phyloP scores from a whole-genome alignment of 2,888 invertebrate species.

The Monochamus alternatus region DNA sequence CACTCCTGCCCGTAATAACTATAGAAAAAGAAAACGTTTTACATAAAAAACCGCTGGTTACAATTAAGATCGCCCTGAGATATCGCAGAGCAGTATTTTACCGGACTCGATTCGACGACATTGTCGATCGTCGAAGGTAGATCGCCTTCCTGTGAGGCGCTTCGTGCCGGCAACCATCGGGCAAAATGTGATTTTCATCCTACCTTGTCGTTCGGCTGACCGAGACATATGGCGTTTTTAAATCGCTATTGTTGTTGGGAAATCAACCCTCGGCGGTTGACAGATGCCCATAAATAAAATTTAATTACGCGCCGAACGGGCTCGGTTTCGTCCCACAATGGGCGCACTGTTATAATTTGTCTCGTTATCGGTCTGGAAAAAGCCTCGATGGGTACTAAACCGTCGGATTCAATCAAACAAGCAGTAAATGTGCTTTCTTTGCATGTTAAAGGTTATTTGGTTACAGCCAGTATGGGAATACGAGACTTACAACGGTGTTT shows the following conservation, averaged over 20 bases:
- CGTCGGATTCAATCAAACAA: too few species aligned
- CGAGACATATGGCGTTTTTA: conserved; percentile 62
- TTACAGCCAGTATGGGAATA: too few species aligned
- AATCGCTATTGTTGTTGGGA: conserved; percentile 64
- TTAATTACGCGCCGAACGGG: conserved; percentile 50
- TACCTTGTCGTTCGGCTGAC: conserved; percentile 57
- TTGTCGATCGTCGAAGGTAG: conserved; percentile 1
- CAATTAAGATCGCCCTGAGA: conserved; percentile 18
- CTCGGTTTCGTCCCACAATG: conserved; percentile 14
- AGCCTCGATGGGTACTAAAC: too few species aligned
- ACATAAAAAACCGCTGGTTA: not conserved
- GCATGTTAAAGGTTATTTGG: too few species aligned
- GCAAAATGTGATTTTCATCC: conserved; percentile 63
- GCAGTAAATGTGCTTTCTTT: too few species aligned
- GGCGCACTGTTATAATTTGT: not conserved
- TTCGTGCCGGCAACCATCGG: conserved; percentile 59
- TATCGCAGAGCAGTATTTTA: conserved; percentile 12
- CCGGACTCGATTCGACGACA: not conserved
- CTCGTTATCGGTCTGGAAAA: not conserved
- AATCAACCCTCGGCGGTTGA: conserved; percentile 61
- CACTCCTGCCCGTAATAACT: not conserved
- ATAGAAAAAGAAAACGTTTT: not conserved
- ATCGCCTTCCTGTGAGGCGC: conserved; percentile 28
- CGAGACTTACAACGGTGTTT: too few species aligned
- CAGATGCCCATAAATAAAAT: conserved; percentile 62